These are phyloP conservation scores for Chrosomus eos DNA, from an alignment of 2,797 vertebrate species.

Conservation along the genomic window DNA sequence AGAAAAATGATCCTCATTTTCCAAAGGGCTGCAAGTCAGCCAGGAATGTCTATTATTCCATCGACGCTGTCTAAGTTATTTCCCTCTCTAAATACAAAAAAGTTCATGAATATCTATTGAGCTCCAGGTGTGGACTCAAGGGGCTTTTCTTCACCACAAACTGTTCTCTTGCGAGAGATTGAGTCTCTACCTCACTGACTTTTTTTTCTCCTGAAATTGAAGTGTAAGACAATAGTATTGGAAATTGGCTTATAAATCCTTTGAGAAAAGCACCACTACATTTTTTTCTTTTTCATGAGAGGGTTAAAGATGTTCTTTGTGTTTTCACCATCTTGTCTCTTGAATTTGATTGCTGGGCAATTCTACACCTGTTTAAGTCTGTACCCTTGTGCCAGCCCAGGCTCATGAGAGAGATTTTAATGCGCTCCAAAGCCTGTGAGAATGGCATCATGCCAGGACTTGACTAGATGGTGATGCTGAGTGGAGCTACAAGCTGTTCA, in stretches of 20 bases:
- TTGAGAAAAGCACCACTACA: slow-evolving; percentile 71
- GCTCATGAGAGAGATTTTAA: slow-evolving; percentile 41
- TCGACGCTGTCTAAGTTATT: slow-evolving; percentile 99
- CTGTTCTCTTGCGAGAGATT: slow-evolving; percentile 83
- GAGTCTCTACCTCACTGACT: slow-evolving; percentile 89
- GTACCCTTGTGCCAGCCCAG: not conserved
- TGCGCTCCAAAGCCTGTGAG: slow-evolving; percentile 41
- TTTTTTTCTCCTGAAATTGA: slow-evolving; percentile 85
- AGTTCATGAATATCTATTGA: slow-evolving; percentile 99
- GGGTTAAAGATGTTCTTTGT: not conserved
- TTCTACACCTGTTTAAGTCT: slow-evolving; percentile 4
- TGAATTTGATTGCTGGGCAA: slow-evolving; percentile 23
- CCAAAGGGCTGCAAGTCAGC: slow-evolving; percentile 97
- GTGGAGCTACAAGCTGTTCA: slow-evolving; percentile 46
- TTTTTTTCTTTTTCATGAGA: not conserved
- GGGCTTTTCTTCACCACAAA: slow-evolving; percentile 77
- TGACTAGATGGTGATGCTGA: slow-evolving; percentile 50
- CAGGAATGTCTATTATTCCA: slow-evolving; percentile 99
- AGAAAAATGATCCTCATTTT: slow-evolving; percentile 99
- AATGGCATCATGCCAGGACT: slow-evolving; percentile 46
- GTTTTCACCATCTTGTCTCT: not conserved
- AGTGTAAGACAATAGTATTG: slow-evolving; percentile 99
- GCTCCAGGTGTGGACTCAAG: slow-evolving; percentile 91
- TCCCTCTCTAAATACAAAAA: slow-evolving; percentile 99
- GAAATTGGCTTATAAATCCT: slow-evolving; percentile 99